Evolutionary conservation across 2,888 invertebrate species (phyloP), one percentile per base, ranked within the genome.

Genomic region (Agrochola macilenta): DNA sequence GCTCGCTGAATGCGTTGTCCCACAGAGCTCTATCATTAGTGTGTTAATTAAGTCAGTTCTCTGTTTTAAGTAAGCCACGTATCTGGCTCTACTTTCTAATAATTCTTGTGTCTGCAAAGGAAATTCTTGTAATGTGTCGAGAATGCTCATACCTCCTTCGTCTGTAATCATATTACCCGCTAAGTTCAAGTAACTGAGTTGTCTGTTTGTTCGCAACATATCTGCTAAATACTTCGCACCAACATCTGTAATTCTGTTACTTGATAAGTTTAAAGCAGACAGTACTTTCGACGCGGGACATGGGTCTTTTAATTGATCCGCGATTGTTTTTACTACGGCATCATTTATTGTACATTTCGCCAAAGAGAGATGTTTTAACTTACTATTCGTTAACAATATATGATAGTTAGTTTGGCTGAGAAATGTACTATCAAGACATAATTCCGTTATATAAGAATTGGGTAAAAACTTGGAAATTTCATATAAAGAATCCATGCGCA

Each of bases 121-220:
- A 23, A 87, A 87, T 64, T 75, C 74, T n/a, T 35, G 23, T 11
- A 87, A 64, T 8, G 60, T 79, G 5, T 91, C 75, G 0, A 95
- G 74, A 54, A 95, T 89, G 0, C 57, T 63, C 0, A 57, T 39
- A 0, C 88, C 91, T 1, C 95, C 95, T 2, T 74, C 76, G 69
- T 96, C 95, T 0, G 92, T 89, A 0, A 95, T 84, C 75, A 84
- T 87, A 52, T 95, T 95, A 61, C 90, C 91, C 4, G 94, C 87
- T 74, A 96, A 73, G 83, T 95, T 95, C n/a, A 95, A 75, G 75
- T 95, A 95, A 17, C 81, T 71, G 1, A 96, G 76, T 12, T 90
- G 85, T 77, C 93, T 90, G 74, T 95, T 96, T 0, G 90, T 77
- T 72, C 94, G 87, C 7, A 95, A 75, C 0, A 89, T 89, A 5